A percentile compares a stretch with the other conserved stretches of the same genome.
Evolutionary conservation across 1,140 invertebrate genomes (phyloP).

Genomic region (Drosophila carrolli): DNA sequence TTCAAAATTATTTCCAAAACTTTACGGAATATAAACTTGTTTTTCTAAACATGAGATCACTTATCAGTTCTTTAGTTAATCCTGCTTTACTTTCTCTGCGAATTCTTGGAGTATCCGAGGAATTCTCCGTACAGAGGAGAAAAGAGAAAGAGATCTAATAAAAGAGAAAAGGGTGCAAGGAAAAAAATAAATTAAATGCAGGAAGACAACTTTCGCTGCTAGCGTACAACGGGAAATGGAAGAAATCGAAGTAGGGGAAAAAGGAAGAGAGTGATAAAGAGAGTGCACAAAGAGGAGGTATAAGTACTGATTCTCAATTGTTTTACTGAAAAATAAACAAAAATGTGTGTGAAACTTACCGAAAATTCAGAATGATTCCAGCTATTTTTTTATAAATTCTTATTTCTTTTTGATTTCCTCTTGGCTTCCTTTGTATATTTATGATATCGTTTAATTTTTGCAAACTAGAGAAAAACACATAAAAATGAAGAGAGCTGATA

Average conservation of each 20-base stretch:
- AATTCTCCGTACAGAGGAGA: constrained; percentile 17
- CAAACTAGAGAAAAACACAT: constrained; percentile 20
- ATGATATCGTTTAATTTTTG: constrained; percentile 20
- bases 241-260: constrained; percentile 12
- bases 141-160: constrained; percentile 1
- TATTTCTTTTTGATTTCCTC: constrained; percentile 12
- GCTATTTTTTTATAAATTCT: background rate
- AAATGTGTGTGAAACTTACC: constrained; percentile 29
- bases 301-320: constrained; percentile 10
- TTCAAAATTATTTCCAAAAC: too few species aligned
- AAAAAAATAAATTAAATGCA: constrained; percentile 25
- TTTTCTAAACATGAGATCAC: background rate
- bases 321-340: constrained; percentile 42
- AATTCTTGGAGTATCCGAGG: constrained; percentile 1
- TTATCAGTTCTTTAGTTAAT: too few species aligned
- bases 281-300: constrained; percentile 10
- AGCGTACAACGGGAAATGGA: constrained; percentile 61
- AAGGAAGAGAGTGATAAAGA: constrained; percentile 14
- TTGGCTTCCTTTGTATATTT: constrained; percentile 14
- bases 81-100: background rate
- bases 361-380: constrained; percentile 1
- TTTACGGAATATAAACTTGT: too few species aligned
- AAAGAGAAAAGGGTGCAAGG: constrained; percentile 1
- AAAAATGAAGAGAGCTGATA: constrained; percentile 6
- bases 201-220: constrained; percentile 80